These are phyloP conservation scores for Neosalanx taihuensis DNA, from an alignment of 2,797 vertebrate genomes.

Conservation along the genomic window DNA sequence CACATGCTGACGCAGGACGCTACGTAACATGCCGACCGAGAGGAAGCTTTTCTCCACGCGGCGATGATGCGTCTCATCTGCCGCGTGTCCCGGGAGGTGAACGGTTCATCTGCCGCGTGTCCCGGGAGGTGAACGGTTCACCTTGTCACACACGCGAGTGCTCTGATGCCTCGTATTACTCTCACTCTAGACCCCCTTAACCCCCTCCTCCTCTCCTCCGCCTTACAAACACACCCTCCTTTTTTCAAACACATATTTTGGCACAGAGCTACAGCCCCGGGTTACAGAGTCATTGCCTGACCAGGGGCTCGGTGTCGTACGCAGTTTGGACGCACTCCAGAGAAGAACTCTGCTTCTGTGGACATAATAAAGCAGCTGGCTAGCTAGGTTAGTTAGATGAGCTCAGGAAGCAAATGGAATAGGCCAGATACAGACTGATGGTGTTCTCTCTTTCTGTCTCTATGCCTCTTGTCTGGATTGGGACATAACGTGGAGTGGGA, in stretches of 20 bases:
- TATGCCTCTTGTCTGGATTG: not conserved
- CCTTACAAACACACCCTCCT: not conserved
- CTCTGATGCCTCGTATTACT: constrained; percentile 17
- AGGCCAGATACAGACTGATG: not conserved
- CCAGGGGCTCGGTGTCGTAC: not conserved
- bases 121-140: constrained; percentile 19
- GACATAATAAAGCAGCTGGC: no score
- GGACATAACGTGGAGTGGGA: no score
- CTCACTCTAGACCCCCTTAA: not conserved
- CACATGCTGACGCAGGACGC: no score
- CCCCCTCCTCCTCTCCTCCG: no score
- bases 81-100: constrained; percentile 4
- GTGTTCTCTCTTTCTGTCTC: not conserved
- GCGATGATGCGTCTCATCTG: no score
- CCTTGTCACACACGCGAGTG: constrained; percentile 17
- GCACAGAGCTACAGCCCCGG: constrained; percentile 4
- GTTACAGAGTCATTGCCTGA: not conserved
- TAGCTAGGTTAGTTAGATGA: no score
- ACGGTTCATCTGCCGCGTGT: constrained; percentile 1
- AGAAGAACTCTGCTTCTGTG: not conserved
- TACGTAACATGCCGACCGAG: no score
- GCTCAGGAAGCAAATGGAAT: no score
- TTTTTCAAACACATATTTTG: constrained; percentile 34
- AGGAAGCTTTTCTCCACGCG: no score
- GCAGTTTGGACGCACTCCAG: not conserved